These are phyloP conservation scores for Chymomyza caudatula DNA, from an alignment of 2,888 invertebrate genomes.

Conservation along the genomic window DNA sequence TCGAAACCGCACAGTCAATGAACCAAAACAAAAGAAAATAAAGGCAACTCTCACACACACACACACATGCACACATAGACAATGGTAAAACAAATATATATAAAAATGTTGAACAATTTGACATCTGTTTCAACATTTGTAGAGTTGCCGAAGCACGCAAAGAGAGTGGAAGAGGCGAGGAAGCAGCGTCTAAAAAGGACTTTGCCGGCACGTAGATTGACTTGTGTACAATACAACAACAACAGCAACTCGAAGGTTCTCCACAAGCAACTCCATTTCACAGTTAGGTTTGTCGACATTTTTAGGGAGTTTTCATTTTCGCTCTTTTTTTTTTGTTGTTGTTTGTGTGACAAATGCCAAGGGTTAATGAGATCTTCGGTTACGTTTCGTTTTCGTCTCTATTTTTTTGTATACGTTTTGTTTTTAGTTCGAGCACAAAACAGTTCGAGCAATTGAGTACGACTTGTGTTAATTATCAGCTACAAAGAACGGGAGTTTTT, in stretches of 20 bases:
- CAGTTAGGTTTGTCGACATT: too few relatives aligned
- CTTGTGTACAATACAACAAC: constrained; percentile 40
- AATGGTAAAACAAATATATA: constrained; percentile 5
- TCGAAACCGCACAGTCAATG: constrained; percentile 65
- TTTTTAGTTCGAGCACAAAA: not conserved
- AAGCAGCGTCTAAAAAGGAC: constrained; percentile 46
- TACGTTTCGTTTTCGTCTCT: not conserved
- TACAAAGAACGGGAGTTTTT: constrained; percentile 50
- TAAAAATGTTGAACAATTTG: constrained; percentile 60
- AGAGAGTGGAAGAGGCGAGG: constrained; percentile 9
- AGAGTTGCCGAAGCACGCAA: constrained; percentile 41
- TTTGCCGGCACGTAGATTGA: constrained; percentile 63
- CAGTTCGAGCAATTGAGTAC: constrained; percentile 33
- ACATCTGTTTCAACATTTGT: constrained; percentile 63
- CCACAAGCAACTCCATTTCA: not conserved
- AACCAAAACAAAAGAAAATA: constrained; percentile 61
- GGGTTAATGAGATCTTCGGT: constrained; percentile 61
- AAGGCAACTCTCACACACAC: constrained; percentile 29
- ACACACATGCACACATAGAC: constrained; percentile 30
- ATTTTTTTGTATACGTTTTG: not conserved
- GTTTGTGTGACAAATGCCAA: constrained; percentile 65
- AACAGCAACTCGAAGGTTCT: not conserved
- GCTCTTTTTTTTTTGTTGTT: constrained; percentile 10
- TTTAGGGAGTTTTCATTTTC: constrained; percentile 1
- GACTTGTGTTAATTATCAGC: constrained; percentile 65